Conservation (phyloP, 1,140 invertebrate genomes). For the Philotrypesis tridentata region DNA sequence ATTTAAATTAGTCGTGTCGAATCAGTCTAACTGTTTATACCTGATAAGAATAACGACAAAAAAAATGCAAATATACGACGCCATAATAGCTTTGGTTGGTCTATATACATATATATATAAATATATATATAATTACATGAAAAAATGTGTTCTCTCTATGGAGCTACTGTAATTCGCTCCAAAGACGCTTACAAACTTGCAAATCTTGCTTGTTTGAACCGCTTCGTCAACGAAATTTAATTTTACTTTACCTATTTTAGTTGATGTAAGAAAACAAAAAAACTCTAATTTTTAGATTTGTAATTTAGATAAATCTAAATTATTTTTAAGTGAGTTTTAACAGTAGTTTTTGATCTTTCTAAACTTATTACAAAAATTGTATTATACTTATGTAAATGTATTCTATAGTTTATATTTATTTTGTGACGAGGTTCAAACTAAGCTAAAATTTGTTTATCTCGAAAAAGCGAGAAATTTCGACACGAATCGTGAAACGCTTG, state of each 20-base stretch:
- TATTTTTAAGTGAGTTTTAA: not conserved
- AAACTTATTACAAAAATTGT: not conserved
- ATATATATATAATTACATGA: not conserved
- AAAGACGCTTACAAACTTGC: not conserved
- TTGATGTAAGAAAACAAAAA: not conserved
- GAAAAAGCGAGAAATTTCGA: conserved; percentile 3
- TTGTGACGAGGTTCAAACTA: not conserved
- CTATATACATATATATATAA: not conserved
- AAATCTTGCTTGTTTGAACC: conserved; percentile 28
- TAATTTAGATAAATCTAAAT: conserved; percentile 7
- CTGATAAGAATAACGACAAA: conserved; percentile 20
- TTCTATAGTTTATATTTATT: conserved; percentile 14
- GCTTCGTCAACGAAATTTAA: not conserved
- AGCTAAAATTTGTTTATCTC: not conserved
- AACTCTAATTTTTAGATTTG: not conserved
- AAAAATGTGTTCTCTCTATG: conserved; percentile 20
- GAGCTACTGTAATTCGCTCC: conserved; percentile 17
- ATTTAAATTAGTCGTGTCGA: not conserved
- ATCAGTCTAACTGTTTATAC: conserved; percentile 34
- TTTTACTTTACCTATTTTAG: not conserved
- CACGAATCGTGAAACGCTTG: not conserved
- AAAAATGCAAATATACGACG: conserved; percentile 10
- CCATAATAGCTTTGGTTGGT: conserved; percentile 34
- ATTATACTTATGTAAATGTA: not conserved
- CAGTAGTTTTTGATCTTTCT: not conserved